Base-by-base conservation (phyloP, 2,888 invertebrate genomes). In the Agrochola circellaris region DNA sequence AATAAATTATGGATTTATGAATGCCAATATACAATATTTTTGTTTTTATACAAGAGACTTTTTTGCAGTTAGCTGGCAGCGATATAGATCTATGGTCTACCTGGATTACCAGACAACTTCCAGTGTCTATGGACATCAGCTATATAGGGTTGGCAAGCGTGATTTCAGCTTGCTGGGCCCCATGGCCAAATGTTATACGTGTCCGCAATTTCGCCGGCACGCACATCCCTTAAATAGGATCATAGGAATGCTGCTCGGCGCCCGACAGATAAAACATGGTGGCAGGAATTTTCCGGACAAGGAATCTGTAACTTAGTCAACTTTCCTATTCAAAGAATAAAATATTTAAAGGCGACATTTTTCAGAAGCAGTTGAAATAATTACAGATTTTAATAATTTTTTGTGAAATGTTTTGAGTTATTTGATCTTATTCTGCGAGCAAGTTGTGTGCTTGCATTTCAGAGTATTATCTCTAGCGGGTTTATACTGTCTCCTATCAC, bases 171-270 rank as follows among this genome's bases (percentile, higher is more conserved):
- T 51, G 42, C 38, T 23, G 38, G 17, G 17, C 60, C 17, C 48
- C 13, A 13, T 73, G 23, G 48, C 23, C 26, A 48, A 20, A 61
- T 42, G 51, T n/a, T 23, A n/a, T 51, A 34, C 15, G 58, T 51
- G 30, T 30, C 20, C 42, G 56, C 34, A 51, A 64, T 65, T 72
- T 78, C 13, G 15, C 42, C n/a, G 48, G 56, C 34, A 42, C 64
- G 56, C 38, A 51, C 56, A 72, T 58, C 15, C 48, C 64, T 72
- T 72, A 58, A 77, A 64, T 56, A 64, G 45, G 48, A 56, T 30
- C n/a, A 20, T 30, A 72, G 51, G 77, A 78, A 79, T 79, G 77
- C n/a, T 72, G 64, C 17, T 65, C 42, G 56, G 20, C 48, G n/a
- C 64, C 38, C 9, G 30, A 42, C 42, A 23, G 20, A 26, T 64